These are phyloP conservation scores for Triplophysa dalaica DNA, from an alignment of 2,113 vertebrate species.

Conservation along the genomic window DNA sequence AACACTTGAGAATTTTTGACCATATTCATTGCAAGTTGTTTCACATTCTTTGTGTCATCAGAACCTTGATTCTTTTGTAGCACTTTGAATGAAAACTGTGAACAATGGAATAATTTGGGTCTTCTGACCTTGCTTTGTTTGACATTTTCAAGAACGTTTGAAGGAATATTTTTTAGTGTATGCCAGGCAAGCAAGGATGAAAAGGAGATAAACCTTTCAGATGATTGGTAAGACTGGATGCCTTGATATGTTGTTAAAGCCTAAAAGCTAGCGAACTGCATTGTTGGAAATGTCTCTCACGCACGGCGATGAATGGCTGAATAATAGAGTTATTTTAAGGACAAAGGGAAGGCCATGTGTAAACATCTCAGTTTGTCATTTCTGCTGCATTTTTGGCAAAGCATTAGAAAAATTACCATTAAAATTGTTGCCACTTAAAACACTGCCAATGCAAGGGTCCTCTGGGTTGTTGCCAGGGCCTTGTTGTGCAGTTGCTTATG, in stretches of 20 bases:
- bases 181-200: neutral
- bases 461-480: too few species aligned
- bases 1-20: neutral
- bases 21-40: neutral
- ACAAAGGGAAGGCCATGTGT: too few species aligned
- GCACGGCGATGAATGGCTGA: too few species aligned
- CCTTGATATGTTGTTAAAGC: neutral
- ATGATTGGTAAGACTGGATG: neutral
- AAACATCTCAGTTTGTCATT: too few species aligned
- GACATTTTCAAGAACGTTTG: neutral
- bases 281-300: neutral
- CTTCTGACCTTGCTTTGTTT: neutral
- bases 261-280: neutral
- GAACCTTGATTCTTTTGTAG: conserved; percentile 8
- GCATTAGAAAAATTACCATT: too few species aligned
- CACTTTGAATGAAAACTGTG: neutral
- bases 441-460: too few species aligned
- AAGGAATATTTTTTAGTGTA: neutral
- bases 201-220: neutral
- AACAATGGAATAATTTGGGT: neutral
- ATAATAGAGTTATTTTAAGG: too few species aligned
- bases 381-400: too few species aligned
- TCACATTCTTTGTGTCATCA: neutral
- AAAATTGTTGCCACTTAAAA: too few species aligned
- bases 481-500: too few species aligned